A percentile compares a stretch with the other conserved stretches of the same genome.
phyloP scores from a whole-genome alignment of 2,113 vertebrate genomes.

The Panthera tigris region DNA sequence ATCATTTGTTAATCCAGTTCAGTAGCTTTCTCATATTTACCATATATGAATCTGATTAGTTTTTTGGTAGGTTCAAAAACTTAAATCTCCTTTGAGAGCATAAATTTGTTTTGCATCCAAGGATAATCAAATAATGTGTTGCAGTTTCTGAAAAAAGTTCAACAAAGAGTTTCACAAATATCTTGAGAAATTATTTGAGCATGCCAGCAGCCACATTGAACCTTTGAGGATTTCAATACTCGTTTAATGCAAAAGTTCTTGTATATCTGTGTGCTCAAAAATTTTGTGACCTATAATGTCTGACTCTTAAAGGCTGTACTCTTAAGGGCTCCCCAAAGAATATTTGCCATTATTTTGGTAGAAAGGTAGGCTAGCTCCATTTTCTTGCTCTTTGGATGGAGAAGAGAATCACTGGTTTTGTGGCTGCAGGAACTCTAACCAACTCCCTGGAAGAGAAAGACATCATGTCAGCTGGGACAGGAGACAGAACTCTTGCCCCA shows the following conservation, averaged over 20 bases:
- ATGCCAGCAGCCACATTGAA: background rate
- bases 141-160: background rate
- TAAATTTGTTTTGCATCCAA: conserved; percentile 38
- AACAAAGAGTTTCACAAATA: background rate
- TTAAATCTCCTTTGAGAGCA: background rate
- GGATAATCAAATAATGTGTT: background rate
- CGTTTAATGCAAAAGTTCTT: background rate
- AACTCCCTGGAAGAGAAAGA: background rate
- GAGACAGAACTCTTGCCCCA: background rate
- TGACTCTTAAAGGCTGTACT: background rate
- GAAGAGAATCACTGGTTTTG: background rate
- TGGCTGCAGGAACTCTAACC: background rate
- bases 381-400: background rate
- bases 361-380: background rate
- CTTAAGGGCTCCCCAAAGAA: background rate
- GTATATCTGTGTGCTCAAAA: background rate
- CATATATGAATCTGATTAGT: background rate
- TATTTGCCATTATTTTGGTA: background rate
- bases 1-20: background rate
- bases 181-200: background rate
- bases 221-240: background rate
- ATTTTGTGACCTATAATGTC: background rate
- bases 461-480: background rate
- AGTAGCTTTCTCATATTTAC: background rate
- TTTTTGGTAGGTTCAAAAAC: conserved; percentile 10